Conservation (phyloP, 2,797 vertebrate genomes). For the Aulostomus chinensis region DNA sequence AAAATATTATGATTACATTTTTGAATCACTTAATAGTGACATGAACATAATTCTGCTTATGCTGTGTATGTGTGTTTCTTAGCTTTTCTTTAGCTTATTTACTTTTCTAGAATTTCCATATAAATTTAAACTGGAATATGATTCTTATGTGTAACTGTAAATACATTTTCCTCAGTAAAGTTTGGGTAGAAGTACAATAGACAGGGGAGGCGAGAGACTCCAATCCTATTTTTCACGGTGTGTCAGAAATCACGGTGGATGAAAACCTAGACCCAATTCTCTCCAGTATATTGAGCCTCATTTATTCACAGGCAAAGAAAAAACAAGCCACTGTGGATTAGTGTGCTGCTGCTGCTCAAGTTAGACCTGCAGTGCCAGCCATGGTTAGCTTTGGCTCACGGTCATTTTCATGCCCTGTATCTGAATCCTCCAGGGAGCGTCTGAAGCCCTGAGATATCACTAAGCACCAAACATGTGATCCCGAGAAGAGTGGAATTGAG, state of each 20-base stretch:
- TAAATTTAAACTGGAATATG: background rate
- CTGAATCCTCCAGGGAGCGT: slow-evolving; percentile 72
- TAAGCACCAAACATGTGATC: slow-evolving; percentile 71
- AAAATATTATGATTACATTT: too few relatives aligned
- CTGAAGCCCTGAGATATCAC: slow-evolving; percentile 73
- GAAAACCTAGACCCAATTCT: slow-evolving; percentile 26
- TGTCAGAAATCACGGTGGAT: slow-evolving; percentile 17
- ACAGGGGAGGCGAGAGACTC: background rate
- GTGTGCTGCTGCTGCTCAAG: slow-evolving; percentile 35
- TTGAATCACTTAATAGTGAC: too few relatives aligned
- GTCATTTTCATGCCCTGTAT: slow-evolving; percentile 70
- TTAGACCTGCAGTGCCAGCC: slow-evolving; percentile 47
- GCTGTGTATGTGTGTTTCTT: too few relatives aligned
- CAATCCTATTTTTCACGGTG: slow-evolving; percentile 13
- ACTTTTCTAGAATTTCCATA: too few relatives aligned
- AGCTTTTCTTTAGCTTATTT: too few relatives aligned
- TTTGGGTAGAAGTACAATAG: background rate
- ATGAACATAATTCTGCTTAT: too few relatives aligned
- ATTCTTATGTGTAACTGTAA: background rate
- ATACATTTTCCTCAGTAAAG: background rate
- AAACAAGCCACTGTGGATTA: slow-evolving; percentile 42
- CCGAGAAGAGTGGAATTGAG: slow-evolving; percentile 66
- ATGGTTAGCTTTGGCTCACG: slow-evolving; percentile 60
- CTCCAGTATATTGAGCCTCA: slow-evolving; percentile 17
- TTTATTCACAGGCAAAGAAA: slow-evolving; percentile 31